Conservation (phyloP, 2,888 invertebrate species). For the Hemaris fuciformis region DNA sequence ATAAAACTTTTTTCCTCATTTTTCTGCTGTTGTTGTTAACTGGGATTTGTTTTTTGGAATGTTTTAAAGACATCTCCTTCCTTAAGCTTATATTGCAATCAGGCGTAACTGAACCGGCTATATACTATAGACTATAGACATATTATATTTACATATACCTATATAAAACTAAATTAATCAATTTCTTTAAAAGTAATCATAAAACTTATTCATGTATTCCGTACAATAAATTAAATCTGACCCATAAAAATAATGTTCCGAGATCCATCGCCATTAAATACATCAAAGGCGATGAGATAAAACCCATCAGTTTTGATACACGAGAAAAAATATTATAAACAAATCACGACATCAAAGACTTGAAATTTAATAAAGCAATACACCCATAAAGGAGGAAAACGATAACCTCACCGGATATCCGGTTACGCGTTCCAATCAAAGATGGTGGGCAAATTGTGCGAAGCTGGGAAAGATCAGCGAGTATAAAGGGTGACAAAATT, state of each 20-base stretch:
- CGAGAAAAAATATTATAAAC: conserved; percentile 12
- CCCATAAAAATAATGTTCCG: neutral
- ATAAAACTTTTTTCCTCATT: no score
- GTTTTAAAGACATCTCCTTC: no score
- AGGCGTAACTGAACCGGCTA: no score
- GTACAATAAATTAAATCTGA: neutral
- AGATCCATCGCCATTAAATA: neutral
- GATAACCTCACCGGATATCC: conserved; percentile 64
- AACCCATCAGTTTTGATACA: neutral
- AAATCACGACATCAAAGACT: conserved; percentile 46
- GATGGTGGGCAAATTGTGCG: conserved; percentile 64
- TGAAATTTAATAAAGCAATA: conserved; percentile 57
- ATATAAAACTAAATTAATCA: no score
- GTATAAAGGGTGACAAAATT: conserved; percentile 68
- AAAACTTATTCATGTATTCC: no score
- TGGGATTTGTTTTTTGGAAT: no score
- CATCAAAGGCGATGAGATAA: neutral
- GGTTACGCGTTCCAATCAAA: conserved; percentile 69
- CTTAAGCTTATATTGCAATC: no score
- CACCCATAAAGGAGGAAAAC: conserved; percentile 54
- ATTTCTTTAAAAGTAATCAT: no score
- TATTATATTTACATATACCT: no score
- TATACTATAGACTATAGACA: no score
- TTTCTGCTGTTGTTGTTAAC: no score
- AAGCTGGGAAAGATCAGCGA: conserved; percentile 65